Base-by-base conservation (phyloP, 2,888 invertebrate species). In the Chaetogeoica ovagalla region DNA sequence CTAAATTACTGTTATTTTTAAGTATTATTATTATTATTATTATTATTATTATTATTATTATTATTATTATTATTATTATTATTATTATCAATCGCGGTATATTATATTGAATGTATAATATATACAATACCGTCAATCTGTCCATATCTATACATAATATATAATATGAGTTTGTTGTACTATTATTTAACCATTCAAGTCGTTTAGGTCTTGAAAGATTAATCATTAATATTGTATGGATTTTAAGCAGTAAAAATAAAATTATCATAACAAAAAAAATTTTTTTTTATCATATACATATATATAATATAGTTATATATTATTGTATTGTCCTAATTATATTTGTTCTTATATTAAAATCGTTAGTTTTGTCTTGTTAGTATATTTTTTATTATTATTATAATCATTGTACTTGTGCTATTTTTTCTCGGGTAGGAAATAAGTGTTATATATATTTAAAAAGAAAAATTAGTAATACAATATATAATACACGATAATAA, bases 291-390 rank as follows among this genome's bases (percentile, higher is more conserved):
- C 48, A 68, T 76, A 76, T 68, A 76, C 48, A 62, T 52, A 37
- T 37, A 63, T 39, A 63, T 68, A 69, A 60, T n/a, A n/a, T n/a
- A n/a, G n/a, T 43, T 37, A 69, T 48, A 69, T 69, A 77, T 37
- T 37, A 60, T 77, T 37, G 48, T 48, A 48, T 48, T 48, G 48
- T 13, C 48, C 48, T 48, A 48, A 48, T 48, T 48, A 13, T 48
- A 48, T 48, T 60, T 60, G 48, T 59, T 68, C 68, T 69, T 69
- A 52, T 69, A 19, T 69, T 48, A 60, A 76, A 68, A 75, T 75
- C 37, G n/a, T 75, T 75, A 75, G 75, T 68, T 59, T 75, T 68
- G 66, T 75, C 75, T 75, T 68, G 48, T 77, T 77, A 77, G 76
- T 69, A 69, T 63, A 69, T 43, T 74, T 77, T 77, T 69, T 77